Base-by-base conservation (phyloP, 2,113 vertebrate genomes). In the Onychorhynchus coronatus region DNA sequence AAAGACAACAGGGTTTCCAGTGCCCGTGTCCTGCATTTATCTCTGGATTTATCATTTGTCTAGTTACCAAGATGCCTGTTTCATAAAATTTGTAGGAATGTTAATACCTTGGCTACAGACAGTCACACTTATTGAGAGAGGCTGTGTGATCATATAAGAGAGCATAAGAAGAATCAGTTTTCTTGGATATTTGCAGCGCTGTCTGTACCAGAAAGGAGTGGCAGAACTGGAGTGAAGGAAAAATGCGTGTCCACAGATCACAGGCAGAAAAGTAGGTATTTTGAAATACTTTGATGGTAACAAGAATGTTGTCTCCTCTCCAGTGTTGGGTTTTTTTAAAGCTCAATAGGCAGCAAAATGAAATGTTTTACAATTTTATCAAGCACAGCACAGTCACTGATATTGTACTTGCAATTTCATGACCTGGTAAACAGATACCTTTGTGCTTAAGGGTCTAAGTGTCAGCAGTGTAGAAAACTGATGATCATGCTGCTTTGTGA, bases 321-420 rank as follows among this genome's bases (percentile, higher is more conserved):
- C 50, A 35, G 3, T 20, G 33, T 18, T 0, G 2, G 61, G 61
- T 18, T 46, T 90, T 96, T 91, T 91, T 72, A 95, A 90, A 89
- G 88, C 92, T 96, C 83, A 49, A 67, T 78, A 85, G 80, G 74
- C 95, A 97, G 94, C 85, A 91, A 94, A 93, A 95, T 95, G 92
- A 93, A 95, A 91, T 77, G 71, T 82, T 96, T 82, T 92, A 50
- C 0, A 0, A 65, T 66, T 94, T 95, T 93, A 83, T 93, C 95
- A 91, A 94, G 93, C 92, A 30, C 72, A 56, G 70, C 80, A 46
- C 74, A 94, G 96, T 70, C 77, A 39, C 37, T 53, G 88, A 91
- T 96, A 76, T 93, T 91, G 82, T 87, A 79, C 65, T 91, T 86
- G 91, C 89, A 94, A 90, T 97, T 97, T 97, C 95, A 93, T 96